phyloP scores from a whole-genome alignment of 2,797 vertebrate species.

The Characodon lateralis region DNA sequence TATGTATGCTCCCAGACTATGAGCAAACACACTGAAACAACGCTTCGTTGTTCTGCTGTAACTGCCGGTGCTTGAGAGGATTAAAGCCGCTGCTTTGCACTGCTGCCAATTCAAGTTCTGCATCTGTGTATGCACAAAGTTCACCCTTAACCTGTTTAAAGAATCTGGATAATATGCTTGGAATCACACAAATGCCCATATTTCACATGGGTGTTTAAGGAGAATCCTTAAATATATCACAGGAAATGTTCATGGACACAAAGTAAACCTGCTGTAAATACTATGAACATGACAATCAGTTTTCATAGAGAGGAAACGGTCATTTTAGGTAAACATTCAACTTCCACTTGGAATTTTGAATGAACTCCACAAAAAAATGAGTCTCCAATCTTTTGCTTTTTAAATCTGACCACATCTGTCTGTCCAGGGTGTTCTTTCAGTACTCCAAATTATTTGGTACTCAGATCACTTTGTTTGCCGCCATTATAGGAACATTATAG shows the following conservation, averaged over 20 bases:
- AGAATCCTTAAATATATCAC: not conserved
- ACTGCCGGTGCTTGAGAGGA: conserved; percentile 73
- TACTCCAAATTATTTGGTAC: conserved; percentile 19
- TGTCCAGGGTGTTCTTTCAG: conserved; percentile 10
- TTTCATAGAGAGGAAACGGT: conserved; percentile 10
- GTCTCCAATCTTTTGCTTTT: not conserved
- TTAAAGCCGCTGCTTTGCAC: conserved; percentile 74
- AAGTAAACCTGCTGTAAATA: conserved; percentile 8
- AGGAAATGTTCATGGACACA: not conserved
- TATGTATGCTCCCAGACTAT: conserved; percentile 69
- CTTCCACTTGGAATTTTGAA: not conserved
- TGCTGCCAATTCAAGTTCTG: conserved; percentile 63
- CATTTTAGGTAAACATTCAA: not conserved
- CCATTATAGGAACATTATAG: conserved; percentile 11
- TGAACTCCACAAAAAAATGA: not conserved
- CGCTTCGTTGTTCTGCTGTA: conserved; percentile 79
- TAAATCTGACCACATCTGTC: not conserved
- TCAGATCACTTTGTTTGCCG: conserved; percentile 30
- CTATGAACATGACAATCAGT: not conserved
- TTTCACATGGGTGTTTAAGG: not conserved
- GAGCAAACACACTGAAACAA: conserved; percentile 82
- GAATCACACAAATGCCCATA: not conserved
- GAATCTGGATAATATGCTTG: conserved; percentile 34
- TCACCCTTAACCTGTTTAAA: conserved; percentile 52
- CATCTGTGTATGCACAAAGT: conserved; percentile 51